Evolutionary conservation across 1,140 invertebrate genomes (phyloP), one percentile per base, ranked within the genome.

Genomic region (Brachionus calyciflorus): DNA sequence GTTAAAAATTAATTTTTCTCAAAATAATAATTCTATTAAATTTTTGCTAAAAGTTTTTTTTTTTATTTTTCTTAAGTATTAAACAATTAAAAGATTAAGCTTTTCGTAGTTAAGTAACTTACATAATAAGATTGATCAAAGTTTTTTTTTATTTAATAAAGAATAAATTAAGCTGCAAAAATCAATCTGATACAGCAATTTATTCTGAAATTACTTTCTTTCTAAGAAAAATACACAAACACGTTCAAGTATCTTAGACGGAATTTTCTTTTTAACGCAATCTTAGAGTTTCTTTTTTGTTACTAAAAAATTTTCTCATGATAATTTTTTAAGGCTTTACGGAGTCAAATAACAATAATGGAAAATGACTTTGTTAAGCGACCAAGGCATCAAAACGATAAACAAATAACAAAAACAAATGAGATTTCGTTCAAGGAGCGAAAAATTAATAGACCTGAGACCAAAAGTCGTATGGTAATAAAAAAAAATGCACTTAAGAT

Each of bases 191-290:
- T n/a, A n/a, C n/a, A 57, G 28, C n/a, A 28, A 30, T 33, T 17
- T 33, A 33, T 33, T 60, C 37, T 37, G 19, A 60, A 60, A 33
- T 60, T 60, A 55, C 53, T 21, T 60, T 37, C 33, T 5, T 37
- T 60, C 55, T 19, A 28, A n/a, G 30, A 60, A 2, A 60, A 37
- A 60, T 60, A 60, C 55, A 60, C 55, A 60, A 60, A 60, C 33
- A 14, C 30, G 30, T 37, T 60, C 55, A 60, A 60, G 30, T 60
- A 30, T 60, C 37, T 19, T 33, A 60, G 17, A 17, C 17, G 55
- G 28, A 10, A 33, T 33, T 60, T 60, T 17, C 30, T 60, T n/a
- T 26, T 60, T 60, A 33, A n/a, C 19, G 28, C 26, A n/a, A 57
- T 9, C 26, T 14, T 33, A 60, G 17, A 37, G 33, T 17, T 60